phyloP scores from a whole-genome alignment of 2,888 invertebrate genomes.

The Napeogenes sylphis region DNA sequence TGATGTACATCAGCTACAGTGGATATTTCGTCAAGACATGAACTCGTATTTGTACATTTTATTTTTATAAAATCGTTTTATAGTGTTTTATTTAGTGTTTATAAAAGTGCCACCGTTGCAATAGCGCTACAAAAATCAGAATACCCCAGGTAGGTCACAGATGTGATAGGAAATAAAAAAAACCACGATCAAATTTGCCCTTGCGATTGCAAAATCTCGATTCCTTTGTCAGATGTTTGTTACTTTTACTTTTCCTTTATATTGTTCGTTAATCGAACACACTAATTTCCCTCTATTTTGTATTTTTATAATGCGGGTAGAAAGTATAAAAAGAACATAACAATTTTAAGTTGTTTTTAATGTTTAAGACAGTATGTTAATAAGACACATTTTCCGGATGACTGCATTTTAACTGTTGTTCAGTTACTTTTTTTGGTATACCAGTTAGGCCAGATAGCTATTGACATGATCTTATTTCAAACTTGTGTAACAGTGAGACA shows the following conservation, averaged over 20 bases:
- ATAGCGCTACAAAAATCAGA: conserved; percentile 36
- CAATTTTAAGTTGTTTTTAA: conserved; percentile 16
- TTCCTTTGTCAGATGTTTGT: conserved; percentile 64
- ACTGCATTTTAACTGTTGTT: conserved; percentile 47
- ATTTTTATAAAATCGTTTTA: conserved; percentile 52
- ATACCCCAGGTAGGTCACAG: conserved; percentile 44
- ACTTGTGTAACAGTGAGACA: conserved; percentile 28
- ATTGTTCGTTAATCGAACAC: conserved; percentile 36
- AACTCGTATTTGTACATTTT: conserved; percentile 62
- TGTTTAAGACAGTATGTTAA: conserved; percentile 43
- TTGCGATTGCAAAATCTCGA: conserved; percentile 63
- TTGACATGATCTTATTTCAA: conserved; percentile 36
- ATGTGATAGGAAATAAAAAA: conserved; percentile 41
- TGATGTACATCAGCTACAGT: conserved; percentile 37
- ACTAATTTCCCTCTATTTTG: conserved; percentile 51
- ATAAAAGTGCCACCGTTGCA: conserved; percentile 56
- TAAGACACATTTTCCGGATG: conserved; percentile 51
- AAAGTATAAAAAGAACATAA: conserved; percentile 35
- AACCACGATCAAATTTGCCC: conserved; percentile 67
- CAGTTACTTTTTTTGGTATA: conserved; percentile 38
- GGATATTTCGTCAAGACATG: conserved; percentile 40
- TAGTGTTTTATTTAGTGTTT: conserved; percentile 52
- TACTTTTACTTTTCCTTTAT: conserved; percentile 69
- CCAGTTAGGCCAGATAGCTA: conserved; percentile 45
- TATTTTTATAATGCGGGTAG: conserved; percentile 39